Evolutionary conservation across 1,140 invertebrate genomes (phyloP), one percentile per base, ranked within the genome.

Genomic region (Drosophila nebulosa): DNA sequence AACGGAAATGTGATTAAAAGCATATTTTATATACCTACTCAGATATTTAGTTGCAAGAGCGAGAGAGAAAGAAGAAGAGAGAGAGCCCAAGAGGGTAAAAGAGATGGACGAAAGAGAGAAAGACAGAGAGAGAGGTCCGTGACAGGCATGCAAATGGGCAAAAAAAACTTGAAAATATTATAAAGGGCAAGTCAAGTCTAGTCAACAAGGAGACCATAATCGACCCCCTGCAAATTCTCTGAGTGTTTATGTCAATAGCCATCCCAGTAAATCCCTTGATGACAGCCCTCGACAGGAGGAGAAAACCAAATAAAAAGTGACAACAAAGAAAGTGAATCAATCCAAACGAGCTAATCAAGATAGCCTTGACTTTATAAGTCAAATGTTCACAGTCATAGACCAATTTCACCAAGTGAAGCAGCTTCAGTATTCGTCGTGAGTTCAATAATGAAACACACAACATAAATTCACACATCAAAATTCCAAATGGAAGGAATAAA

Each of bases 1-100:
- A 88, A 64, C 83, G 78, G 83, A 86, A 86, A 86, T 86, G 81
- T 88, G 81, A 81, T 86, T 86, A 88, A 86, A 86, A 86, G 81
- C 78, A 88, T 88, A 86, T 86, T 85, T 86, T 85, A 85, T 81
- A 75, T 78, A 72, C 30, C 30, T 32, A 12, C 78, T 81, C 60
- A 18, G 22, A 36, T 14, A 46, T 46, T 46, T 46, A 50, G 32
- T 26, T 42, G 24, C 58, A 35, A 51, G 10, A 55, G 26, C 26
- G 4, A 56, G 39, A 46, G 9, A 4, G 14, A 30, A n/a, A 14
- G 9, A 53, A 12, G 24, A n/a, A 10, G 6, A 27, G 14, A 24
- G 21, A 10, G 7, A 26, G n/a, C 32, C 3, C 10, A 2, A 24
- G 35, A 39, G 35, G 4, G 7, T 39, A 2, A 58, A 12, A 58